These are phyloP conservation scores for Melieria picta DNA, from an alignment of 2,888 invertebrate genomes.

Conservation along the genomic window DNA sequence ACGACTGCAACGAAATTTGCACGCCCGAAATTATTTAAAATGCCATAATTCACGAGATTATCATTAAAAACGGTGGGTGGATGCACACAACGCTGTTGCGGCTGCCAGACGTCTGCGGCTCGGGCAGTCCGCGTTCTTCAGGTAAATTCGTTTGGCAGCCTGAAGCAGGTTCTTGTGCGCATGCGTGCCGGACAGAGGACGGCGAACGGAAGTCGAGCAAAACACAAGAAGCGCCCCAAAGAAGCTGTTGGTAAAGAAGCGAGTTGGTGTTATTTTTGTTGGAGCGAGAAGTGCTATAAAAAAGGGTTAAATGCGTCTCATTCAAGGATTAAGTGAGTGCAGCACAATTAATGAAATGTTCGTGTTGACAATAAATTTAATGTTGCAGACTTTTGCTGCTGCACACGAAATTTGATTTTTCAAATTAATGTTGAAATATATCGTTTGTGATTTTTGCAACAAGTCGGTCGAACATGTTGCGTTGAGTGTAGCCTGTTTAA, in stretches of 20 bases:
- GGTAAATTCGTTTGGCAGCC: too few relatives aligned
- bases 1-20: constrained; percentile 14
- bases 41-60: constrained; percentile 66
- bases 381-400: neutral
- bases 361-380: constrained; percentile 29
- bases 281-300: neutral
- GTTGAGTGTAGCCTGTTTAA: constrained; percentile 4
- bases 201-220: constrained; percentile 29
- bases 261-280: too few relatives aligned
- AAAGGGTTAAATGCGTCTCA: constrained; percentile 2
- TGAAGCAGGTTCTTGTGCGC: neutral
- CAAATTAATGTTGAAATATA: too few relatives aligned
- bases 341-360: constrained; percentile 25
- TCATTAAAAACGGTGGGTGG: constrained; percentile 66
- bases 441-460: too few relatives aligned
- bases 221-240: neutral
- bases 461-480: neutral
- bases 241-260: neutral
- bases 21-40: constrained; percentile 65
- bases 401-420: too few relatives aligned
- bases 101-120: too few relatives aligned
- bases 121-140: too few relatives aligned
- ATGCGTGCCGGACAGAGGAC: neutral
- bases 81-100: constrained; percentile 35
- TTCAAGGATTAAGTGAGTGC: constrained; percentile 11